Evolutionary conservation across 92 coral and sea anemone species (phyloP), one percentile per base, ranked within the genome.

Genomic region (Parazoanthus darwini): DNA sequence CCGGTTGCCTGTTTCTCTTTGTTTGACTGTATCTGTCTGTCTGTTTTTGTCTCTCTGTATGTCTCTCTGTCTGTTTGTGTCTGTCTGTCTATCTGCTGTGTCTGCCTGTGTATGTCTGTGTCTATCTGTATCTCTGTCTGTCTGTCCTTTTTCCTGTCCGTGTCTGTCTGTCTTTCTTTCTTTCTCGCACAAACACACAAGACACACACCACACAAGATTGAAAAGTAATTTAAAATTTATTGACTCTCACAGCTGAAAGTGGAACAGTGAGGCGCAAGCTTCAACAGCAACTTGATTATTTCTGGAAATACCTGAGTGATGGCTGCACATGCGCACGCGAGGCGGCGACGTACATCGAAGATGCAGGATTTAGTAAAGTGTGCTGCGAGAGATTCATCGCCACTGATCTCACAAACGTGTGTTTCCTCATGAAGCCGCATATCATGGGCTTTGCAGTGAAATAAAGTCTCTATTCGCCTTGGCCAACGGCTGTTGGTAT

Each of bases 271-370:
- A 90, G 92, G 36, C 89, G 89, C 51, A 80, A 76, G 20, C 88
- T 93, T 25, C 99, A 96, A 80, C 82, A 86, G 38, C 74, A 51
- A 29, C 77, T 93, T 8, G 96, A 96, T 67, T 85, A 91, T 29
- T 83, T 87, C 46, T 96, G 99, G 99, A 95, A 88, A 83, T 96
- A 96, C 80, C 46, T 95, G 23, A 90, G 96, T 37, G 99, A 96
- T 85, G 99, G 99, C 11, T 96, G 99, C 86, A 93, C 96, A 7
- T 95, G 98, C 77, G 88, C 91, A 44, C 78, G 96, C 43, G 94
- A 96, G 51, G 86, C 91, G 3, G 93, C 83, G 82, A 82, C 76
- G 48, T 86, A 81, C 10, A 88, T 96, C 65, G 89, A 93, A 82
- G 88, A 94, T 70, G 98, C 99, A 16, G 98, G 96, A 1, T 96